phyloP scores from a whole-genome alignment of 2,113 vertebrate species.

The Oryzias javanicus region DNA sequence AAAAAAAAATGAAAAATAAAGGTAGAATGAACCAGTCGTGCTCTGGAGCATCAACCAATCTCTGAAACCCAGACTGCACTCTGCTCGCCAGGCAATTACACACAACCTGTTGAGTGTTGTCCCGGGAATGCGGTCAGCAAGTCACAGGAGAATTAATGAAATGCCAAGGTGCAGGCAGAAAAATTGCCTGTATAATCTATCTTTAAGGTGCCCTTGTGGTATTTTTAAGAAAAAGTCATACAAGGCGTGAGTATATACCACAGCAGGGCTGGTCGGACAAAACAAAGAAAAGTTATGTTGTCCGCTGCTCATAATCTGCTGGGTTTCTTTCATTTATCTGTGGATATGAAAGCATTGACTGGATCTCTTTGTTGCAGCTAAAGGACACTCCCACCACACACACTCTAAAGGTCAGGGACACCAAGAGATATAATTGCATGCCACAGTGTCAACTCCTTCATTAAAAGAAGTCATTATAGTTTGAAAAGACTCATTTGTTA shows the following conservation, averaged over 20 bases:
- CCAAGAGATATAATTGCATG: constrained; percentile 58
- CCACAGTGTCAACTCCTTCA: constrained; percentile 44
- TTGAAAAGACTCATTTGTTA: constrained; percentile 39
- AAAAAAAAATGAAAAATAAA: constrained; percentile 9
- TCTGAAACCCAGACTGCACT: constrained; percentile 59
- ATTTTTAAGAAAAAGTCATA: constrained; percentile 65
- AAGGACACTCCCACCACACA: neutral
- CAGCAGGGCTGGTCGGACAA: constrained; percentile 11
- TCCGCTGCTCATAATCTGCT: constrained; percentile 33
- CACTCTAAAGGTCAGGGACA: constrained; percentile 59
- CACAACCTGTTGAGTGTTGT: constrained; percentile 80
- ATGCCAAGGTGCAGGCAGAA: constrained; percentile 73
- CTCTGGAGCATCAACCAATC: constrained; percentile 58
- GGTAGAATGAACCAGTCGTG: constrained; percentile 41
- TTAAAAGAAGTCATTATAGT: constrained; percentile 58
- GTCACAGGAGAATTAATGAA: constrained; percentile 79
- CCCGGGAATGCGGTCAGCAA: constrained; percentile 67
- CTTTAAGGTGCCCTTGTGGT: constrained; percentile 78
- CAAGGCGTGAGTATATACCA: constrained; percentile 35
- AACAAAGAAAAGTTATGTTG: constrained; percentile 41
- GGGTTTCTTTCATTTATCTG: constrained; percentile 18
- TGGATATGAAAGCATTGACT: constrained; percentile 43
- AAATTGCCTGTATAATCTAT: constrained; percentile 77
- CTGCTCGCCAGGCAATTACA: constrained; percentile 74
- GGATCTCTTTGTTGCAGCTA: constrained; percentile 6